Base-by-base conservation (phyloP, 2,113 vertebrate genomes). In the Spea bombifrons region DNA sequence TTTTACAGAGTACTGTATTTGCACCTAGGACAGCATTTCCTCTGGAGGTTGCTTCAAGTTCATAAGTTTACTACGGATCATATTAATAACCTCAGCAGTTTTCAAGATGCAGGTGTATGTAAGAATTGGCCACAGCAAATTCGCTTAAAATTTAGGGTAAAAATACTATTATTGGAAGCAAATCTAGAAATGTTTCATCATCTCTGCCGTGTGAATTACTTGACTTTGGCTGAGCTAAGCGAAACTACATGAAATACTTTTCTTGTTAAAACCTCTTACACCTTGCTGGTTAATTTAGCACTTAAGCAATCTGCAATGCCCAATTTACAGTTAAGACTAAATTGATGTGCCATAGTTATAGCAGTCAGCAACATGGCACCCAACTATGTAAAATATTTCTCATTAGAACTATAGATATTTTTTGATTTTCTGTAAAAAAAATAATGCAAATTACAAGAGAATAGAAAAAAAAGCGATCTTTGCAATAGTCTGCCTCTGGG, bases 221-320 rank as follows among this genome's bases (percentile, higher is more conserved):
- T 46, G 50, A 17, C 76, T 80, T 74, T 66, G 71, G 78, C 78
- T 80, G 71, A 80, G 71, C 63, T 80, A 67, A 74, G 78, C 71
- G 67, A 80, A 80, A 73, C 63, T 16, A 43, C 49, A 80, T 79
- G 66, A 57, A 73, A 73, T 70, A 73, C 71, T n/a, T 57, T 79
- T 80, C 71, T 67, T 15, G 12, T 66, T 73, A 30, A 65, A 71
- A 55, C 13, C 55, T 57, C 61, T 48, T 61, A 73, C 15, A 67
- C 63, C 46, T 43, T 72, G 17, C n/a, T 13, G 10, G 71, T 72
- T 57, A 67, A 74, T 67, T 74, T 80, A 80, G 64, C 16, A 44
- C 67, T 48, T 74, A 80, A 74, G 78, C 63, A 73, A 55, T 61
- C 46, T 68, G 63, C 57, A 80, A 70, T 59, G 4, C 46, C 47